Percentiles rank a stretch among this genome's conserved stretches.
These are phyloP conservation scores for Prosapia bicincta DNA, from an alignment of 2,888 invertebrate genomes.

Conservation along the genomic window DNA sequence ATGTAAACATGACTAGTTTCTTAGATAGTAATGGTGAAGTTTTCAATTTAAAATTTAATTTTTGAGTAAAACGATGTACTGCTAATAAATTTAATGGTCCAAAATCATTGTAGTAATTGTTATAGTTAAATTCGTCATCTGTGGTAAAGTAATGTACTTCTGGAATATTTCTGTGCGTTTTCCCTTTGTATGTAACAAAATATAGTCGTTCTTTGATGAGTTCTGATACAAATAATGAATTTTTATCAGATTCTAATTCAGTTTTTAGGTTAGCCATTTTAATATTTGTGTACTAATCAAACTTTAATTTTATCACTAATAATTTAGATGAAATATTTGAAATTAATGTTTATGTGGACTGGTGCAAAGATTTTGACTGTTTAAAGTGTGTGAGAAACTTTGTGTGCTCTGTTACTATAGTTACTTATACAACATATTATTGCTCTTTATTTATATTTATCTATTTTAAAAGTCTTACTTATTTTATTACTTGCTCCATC, in stretches of 20 bases:
- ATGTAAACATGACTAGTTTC: conserved; percentile 82
- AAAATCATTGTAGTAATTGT: conserved; percentile 94
- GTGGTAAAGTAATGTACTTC: conserved; percentile 85
- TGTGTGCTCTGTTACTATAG: no score
- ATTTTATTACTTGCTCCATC: no score
- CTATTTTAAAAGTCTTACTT: no score
- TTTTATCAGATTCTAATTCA: conserved; percentile 24
- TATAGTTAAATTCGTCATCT: conserved; percentile 86
- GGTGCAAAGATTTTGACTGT: no score
- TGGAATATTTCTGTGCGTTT: conserved; percentile 68
- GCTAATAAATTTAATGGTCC: conserved; percentile 95
- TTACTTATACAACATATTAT: no score
- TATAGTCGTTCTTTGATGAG: conserved; percentile 77
- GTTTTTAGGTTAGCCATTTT: neutral
- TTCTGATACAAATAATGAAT: conserved; percentile 42
- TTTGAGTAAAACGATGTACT: conserved; percentile 66
- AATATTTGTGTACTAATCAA: neutral
- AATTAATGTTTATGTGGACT: no score
- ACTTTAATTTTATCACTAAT: no score
- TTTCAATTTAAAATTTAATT: conserved; percentile 22
- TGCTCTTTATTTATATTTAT: no score
- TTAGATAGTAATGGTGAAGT: conserved; percentile 19
- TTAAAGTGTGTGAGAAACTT: no score
- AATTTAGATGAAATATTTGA: no score
- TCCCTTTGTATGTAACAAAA: conserved; percentile 79